Evolutionary conservation across 2,888 invertebrate species (phyloP).

Genomic region (Apodemia hepburni): DNA sequence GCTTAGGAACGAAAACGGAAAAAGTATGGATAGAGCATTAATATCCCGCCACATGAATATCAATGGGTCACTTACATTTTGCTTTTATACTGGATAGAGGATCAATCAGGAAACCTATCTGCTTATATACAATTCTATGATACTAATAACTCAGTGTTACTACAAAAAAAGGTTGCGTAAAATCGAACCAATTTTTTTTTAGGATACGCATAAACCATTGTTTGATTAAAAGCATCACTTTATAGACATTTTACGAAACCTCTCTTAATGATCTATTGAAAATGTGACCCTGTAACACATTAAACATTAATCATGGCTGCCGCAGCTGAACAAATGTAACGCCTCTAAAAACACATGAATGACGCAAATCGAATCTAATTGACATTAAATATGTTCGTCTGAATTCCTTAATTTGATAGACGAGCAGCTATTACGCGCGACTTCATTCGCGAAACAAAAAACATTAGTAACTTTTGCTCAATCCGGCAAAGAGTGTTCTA

Average conservation of each 20-base stretch:
- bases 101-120: no score
- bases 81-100: no score
- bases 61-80: no score
- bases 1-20: no score
- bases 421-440: not conserved
- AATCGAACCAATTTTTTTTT: conserved; percentile 18
- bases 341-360: not conserved
- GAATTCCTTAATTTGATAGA: not conserved
- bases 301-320: not conserved
- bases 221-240: not conserved
- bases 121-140: no score
- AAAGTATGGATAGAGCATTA: no score
- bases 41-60: no score
- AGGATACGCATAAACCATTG: not conserved
- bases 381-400: conserved; percentile 1
- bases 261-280: conserved; percentile 14
- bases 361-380: not conserved
- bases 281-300: conserved; percentile 1
- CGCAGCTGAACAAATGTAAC: conserved; percentile 5
- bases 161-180: not conserved
- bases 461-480: no score
- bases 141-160: not conserved
- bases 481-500: no score
- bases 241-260: conserved; percentile 5
- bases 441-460: no score